Base-by-base conservation (phyloP, 2,888 invertebrate species). In the Drosophila emarginata region DNA sequence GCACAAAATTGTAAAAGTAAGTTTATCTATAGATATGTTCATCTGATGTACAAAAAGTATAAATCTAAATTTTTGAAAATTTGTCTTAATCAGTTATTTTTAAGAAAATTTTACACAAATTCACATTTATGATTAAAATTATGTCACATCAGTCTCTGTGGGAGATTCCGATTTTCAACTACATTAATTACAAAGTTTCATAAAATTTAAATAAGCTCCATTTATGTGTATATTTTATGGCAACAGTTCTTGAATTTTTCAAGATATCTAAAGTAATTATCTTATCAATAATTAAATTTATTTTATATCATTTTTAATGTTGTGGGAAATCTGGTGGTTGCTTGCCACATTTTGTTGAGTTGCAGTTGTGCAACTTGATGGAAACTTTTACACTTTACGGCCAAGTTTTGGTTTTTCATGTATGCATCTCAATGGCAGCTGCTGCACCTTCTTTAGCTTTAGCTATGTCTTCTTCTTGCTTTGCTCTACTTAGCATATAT, bases 351-450 rank as follows among this genome's bases (percentile, higher is more conserved):
- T 45, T 45, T 45, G 0, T 18, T 45, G 4, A 11, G 11, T 7
- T 45, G 45, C 40, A 45, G 40, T 40, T 18, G 15, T 9, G 45
- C 45, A 45, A 45, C 15, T 21, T 14, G 45, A 45, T 45, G 45
- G 45, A 18, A 45, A 45, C 45, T 21, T 21, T 45, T 45, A 32
- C 11, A 32, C 9, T 4, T 18, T 45, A 18, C 11, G 32, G 9
- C 32, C 32, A 32, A 32, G 32, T 32, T 32, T 45, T 39, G 3
- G 14, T 40, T 45, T 21, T 39, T 61, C 58, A 28, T 52, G 40
- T 40, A 57, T 57, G n/a, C 40, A 58, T 71, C 72, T 64, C 69
- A 52, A 71, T 71, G 12, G 32, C 37, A 65, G 60, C 40, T 65
- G 72, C 40, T 65, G 72, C 61, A 52, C 61, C 61, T 69, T 32